A percentile compares a stretch with the other conserved stretches of the same genome.
phyloP scores from a whole-genome alignment of 2,797 vertebrate genomes.

The Rachycentron canadum region DNA sequence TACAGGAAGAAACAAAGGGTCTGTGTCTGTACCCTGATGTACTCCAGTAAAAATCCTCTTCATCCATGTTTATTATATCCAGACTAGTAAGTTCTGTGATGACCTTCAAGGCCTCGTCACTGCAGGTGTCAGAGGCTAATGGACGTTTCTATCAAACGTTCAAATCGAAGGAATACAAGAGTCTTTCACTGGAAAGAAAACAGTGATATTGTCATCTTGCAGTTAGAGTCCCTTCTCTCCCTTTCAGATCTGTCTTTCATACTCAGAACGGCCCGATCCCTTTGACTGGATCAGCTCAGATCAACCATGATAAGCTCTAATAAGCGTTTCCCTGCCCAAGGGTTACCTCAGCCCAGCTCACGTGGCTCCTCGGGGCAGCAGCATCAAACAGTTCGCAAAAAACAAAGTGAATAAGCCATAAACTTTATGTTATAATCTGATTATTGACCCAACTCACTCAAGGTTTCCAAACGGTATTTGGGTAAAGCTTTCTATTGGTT shows the following conservation, averaged over 20 bases:
- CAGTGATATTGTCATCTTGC: constrained; percentile 44
- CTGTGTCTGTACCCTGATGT: background rate
- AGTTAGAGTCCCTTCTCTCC: constrained; percentile 58
- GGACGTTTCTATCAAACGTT: constrained; percentile 19
- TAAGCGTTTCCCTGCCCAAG: constrained; percentile 60
- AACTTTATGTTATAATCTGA: constrained; percentile 9
- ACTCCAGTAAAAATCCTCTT: background rate
- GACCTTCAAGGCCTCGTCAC: background rate
- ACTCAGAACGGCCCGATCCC: constrained; percentile 51
- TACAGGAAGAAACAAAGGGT: constrained; percentile 6
- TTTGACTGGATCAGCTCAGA: constrained; percentile 65
- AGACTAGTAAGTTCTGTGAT: constrained; percentile 1
- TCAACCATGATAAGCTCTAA: constrained; percentile 54
- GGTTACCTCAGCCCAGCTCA: constrained; percentile 69
- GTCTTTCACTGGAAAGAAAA: constrained; percentile 53
- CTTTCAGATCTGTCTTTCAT: constrained; percentile 68
- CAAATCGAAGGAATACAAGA: constrained; percentile 43
- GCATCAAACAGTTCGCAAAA: background rate
- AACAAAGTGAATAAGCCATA: constrained; percentile 11
- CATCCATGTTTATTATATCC: background rate
- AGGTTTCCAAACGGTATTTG: background rate
- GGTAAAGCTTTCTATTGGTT: constrained; percentile 1
- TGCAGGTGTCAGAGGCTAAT: background rate
- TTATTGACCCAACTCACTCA: background rate
- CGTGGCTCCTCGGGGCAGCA: constrained; percentile 15